These are phyloP conservation scores for Ochropacha duplaris DNA, from an alignment of 2,888 invertebrate species.

Conservation along the genomic window DNA sequence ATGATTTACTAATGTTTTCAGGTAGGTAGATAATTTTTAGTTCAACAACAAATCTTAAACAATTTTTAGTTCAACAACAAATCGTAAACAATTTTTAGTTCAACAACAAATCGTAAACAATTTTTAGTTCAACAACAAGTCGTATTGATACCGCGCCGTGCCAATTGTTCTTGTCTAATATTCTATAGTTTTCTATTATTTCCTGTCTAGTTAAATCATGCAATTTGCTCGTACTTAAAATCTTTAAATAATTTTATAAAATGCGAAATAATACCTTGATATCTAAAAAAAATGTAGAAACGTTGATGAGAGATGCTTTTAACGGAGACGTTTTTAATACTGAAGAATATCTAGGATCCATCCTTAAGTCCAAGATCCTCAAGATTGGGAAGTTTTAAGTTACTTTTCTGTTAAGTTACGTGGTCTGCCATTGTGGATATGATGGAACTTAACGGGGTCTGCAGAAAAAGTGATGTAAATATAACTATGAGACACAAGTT, in stretches of 20 bases:
- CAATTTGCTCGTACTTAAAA: no score
- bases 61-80: background rate
- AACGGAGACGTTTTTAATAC: constrained; percentile 34
- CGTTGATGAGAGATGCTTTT: constrained; percentile 9
- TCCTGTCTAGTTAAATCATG: background rate
- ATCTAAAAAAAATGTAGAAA: constrained; percentile 25
- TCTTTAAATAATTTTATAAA: no score
- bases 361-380: constrained; percentile 30
- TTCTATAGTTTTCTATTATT: background rate
- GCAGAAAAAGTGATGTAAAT: constrained; percentile 59
- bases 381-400: constrained; percentile 28
- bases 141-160: no score
- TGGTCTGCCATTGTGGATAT: constrained; percentile 30
- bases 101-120: background rate
- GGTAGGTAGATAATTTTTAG: background rate
- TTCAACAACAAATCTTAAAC: no score
- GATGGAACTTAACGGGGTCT: constrained; percentile 48
- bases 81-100: background rate
- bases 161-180: background rate
- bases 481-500: constrained; percentile 43
- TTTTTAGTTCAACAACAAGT: background rate
- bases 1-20: no score
- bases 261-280: constrained; percentile 29
- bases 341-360: constrained; percentile 36
- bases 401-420: constrained; percentile 30